Percentiles rank a stretch among this genome's conserved stretches.
Evolutionary conservation across 2,113 vertebrate species (phyloP).

Genomic region (Columba livia): DNA sequence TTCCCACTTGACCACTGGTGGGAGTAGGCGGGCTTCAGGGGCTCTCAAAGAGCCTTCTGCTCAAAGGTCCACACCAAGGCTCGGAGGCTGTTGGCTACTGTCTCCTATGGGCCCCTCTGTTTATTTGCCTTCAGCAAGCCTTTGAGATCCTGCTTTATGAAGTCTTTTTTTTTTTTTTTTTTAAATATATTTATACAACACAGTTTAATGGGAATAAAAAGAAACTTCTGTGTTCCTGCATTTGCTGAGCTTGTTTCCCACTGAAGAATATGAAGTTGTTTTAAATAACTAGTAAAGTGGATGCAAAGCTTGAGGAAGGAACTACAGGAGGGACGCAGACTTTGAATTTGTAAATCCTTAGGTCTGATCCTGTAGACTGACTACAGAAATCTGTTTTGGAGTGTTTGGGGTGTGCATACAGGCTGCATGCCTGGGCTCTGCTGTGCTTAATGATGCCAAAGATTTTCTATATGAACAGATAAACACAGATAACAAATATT

Average conservation of each 20-base stretch:
- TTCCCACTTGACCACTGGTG: slow-evolving; percentile 71
- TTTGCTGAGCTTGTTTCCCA: neutral
- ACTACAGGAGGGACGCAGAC: neutral
- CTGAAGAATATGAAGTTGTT: neutral
- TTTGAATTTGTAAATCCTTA: neutral
- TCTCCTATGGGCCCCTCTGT: slow-evolving; percentile 10
- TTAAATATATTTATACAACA: no score
- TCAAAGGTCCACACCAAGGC: neutral
- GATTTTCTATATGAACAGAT: neutral
- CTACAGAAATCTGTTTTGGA: neutral
- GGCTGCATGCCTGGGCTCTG: neutral
- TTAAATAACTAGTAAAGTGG: neutral
- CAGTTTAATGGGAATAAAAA: neutral
- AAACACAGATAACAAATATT: neutral
- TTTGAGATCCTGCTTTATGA: slow-evolving; percentile 36
- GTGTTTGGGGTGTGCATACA: neutral
- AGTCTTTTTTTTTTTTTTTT: no score
- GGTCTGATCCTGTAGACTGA: neutral
- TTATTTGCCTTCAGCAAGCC: slow-evolving; percentile 33
- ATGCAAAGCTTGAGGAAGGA: neutral
- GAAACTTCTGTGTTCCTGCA: neutral
- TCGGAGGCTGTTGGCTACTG: neutral
- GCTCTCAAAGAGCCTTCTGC: slow-evolving; percentile 41
- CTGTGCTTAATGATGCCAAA: neutral
- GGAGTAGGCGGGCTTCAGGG: slow-evolving; percentile 54